Percentiles rank a stretch among this genome's conserved stretches.
These are phyloP conservation scores for Eulithis testata DNA, from an alignment of 2,888 invertebrate genomes.

Conservation along the genomic window DNA sequence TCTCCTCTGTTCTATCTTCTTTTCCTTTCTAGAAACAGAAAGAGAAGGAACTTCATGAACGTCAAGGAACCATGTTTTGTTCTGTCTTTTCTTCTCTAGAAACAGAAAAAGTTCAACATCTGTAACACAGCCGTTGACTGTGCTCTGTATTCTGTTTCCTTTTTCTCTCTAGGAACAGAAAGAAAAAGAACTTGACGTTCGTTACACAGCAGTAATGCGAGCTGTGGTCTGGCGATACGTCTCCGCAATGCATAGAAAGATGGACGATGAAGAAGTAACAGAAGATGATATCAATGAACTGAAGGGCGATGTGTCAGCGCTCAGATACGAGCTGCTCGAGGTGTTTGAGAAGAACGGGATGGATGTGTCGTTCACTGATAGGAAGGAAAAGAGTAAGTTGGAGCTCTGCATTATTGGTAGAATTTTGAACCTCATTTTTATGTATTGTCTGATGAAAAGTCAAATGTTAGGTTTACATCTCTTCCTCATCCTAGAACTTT, in stretches of 20 bases:
- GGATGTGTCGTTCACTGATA: conserved; percentile 90
- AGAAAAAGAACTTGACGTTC: conserved; percentile 87
- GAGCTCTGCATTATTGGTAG: neutral
- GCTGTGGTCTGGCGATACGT: conserved; percentile 97
- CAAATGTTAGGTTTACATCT: too few relatives aligned
- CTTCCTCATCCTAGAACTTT: too few relatives aligned
- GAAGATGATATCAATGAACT: conserved; percentile 97
- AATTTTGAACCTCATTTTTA: too few relatives aligned
- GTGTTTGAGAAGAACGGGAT: conserved; percentile 95
- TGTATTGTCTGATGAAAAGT: too few relatives aligned
- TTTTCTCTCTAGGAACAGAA: conserved; percentile 63
- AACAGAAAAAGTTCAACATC: neutral
- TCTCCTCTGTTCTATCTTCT: too few relatives aligned
- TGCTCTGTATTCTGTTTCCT: neutral
- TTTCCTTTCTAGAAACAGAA: too few relatives aligned
- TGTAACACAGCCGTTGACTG: neutral
- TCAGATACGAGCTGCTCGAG: conserved; percentile 96
- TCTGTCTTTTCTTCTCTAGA: too few relatives aligned
- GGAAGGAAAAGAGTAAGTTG: conserved; percentile 89
- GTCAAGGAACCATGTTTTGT: too few relatives aligned
- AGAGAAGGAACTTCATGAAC: too few relatives aligned
- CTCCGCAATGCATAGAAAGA: conserved; percentile 92
- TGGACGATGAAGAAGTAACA: conserved; percentile 93
- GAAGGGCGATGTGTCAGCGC: conserved; percentile 96
- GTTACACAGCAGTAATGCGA: conserved; percentile 93